Conservation (phyloP, 2,797 vertebrate species). For the Gallinago nigripennis region DNA sequence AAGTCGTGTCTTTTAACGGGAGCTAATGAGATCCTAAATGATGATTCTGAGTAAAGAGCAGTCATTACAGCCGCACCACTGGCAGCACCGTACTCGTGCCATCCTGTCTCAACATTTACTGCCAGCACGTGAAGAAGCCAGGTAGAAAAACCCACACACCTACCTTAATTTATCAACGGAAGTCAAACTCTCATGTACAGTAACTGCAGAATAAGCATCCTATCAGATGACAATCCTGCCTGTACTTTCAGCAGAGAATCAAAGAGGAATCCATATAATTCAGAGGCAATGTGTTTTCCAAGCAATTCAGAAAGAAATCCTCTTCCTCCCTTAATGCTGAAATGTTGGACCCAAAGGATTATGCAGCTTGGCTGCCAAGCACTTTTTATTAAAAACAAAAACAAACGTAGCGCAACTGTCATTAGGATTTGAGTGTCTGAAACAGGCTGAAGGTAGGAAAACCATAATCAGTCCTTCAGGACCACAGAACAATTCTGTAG, state of each 20-base stretch:
- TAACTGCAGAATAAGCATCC: not conserved
- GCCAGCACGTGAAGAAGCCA: accelerated
- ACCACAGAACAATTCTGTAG: slow-evolving; percentile 23
- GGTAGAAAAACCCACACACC: not conserved
- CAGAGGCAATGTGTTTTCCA: not conserved
- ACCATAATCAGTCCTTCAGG: slow-evolving; percentile 53
- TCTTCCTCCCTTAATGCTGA: not conserved
- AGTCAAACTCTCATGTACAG: not conserved
- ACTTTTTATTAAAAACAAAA: slow-evolving; percentile 16
- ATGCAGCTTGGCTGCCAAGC: not conserved
- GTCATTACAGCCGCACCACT: not conserved
- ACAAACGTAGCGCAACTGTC: not conserved
- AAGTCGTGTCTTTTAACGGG: not conserved
- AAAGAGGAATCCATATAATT: not conserved
- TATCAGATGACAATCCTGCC: not conserved
- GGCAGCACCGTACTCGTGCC: accelerated
- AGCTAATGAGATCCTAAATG: not conserved
- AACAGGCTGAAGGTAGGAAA: slow-evolving; percentile 14
- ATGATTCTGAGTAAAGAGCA: not conserved
- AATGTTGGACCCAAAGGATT: not conserved
- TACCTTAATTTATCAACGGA: not conserved
- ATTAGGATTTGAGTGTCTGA: slow-evolving; percentile 34
- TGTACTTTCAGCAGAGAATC: not conserved
- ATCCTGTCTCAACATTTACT: not conserved
- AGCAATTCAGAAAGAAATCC: not conserved